phyloP scores from a whole-genome alignment of 2,113 vertebrate species.

The Gopherus flavomarginatus region DNA sequence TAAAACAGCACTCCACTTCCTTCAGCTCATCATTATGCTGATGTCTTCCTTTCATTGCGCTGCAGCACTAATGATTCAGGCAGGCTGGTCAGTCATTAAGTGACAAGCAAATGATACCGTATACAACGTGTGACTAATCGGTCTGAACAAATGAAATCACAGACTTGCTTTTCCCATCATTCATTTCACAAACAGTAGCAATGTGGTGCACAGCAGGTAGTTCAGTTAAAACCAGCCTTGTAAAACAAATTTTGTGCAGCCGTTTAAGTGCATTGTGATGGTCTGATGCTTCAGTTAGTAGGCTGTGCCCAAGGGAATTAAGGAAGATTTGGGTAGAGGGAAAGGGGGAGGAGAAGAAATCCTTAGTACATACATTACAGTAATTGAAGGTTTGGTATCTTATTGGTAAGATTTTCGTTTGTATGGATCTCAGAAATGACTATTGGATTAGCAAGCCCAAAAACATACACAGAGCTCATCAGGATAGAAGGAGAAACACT shows the following conservation, averaged over 20 bases:
- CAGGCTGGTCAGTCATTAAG: conserved; percentile 95
- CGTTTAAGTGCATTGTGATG: conserved; percentile 71
- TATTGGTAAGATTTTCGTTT: conserved; percentile 80
- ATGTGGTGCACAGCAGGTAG: conserved; percentile 90
- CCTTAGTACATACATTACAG: conserved; percentile 76
- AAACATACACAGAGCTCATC: conserved; percentile 43
- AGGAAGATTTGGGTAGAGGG: conserved; percentile 57
- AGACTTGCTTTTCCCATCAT: conserved; percentile 88
- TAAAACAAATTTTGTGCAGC: conserved; percentile 90
- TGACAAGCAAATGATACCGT: conserved; percentile 99
- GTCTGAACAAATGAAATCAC: conserved; percentile 97
- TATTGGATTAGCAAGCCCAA: conserved; percentile 72
- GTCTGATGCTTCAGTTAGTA: conserved; percentile 60
- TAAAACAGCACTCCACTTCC: conserved; percentile 90
- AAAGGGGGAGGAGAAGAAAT: conserved; percentile 70
- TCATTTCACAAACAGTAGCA: conserved; percentile 86
- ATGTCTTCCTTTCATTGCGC: conserved; percentile 92
- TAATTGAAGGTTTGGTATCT: conserved; percentile 83
- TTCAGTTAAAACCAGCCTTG: conserved; percentile 89
- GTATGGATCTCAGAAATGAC: conserved; percentile 76
- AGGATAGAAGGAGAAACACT: conserved; percentile 27
- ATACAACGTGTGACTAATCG: conserved; percentile 87
- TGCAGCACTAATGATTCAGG: conserved; percentile 87
- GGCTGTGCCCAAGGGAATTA: conserved; percentile 65
- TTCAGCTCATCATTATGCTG: conserved; percentile 90